These are phyloP conservation scores for Oscheius onirici DNA, from an alignment of 2,888 invertebrate species.

Conservation along the genomic window DNA sequence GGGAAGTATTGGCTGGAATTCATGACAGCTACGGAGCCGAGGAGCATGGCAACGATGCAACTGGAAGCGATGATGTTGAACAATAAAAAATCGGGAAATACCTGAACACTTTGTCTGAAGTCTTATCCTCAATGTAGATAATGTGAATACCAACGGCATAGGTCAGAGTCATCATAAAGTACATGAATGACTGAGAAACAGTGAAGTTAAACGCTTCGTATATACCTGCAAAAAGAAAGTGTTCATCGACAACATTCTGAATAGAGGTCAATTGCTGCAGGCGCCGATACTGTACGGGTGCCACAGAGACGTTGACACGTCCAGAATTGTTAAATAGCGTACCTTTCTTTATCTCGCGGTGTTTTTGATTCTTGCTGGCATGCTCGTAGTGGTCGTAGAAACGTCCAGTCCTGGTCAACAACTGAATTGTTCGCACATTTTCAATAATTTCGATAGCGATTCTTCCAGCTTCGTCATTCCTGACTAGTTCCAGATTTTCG, in stretches of 20 bases:
- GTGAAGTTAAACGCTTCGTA: conserved; percentile 61
- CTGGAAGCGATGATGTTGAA: background rate
- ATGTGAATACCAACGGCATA: conserved; percentile 57
- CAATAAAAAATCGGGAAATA: background rate
- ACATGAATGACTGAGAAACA: conserved; percentile 58
- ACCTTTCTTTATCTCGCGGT: conserved; percentile 51
- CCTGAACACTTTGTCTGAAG: conserved; percentile 48
- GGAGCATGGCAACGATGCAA: conserved; percentile 45
- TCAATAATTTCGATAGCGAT: conserved; percentile 73
- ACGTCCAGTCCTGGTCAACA: conserved; percentile 71
- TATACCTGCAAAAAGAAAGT: conserved; percentile 37
- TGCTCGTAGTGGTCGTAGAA: conserved; percentile 70
- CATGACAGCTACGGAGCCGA: conserved; percentile 55
- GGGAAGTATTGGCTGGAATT: conserved; percentile 67
- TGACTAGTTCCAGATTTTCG: conserved; percentile 51
- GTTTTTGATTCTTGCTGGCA: conserved; percentile 48
- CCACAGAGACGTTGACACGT: too few relatives aligned
- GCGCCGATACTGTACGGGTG: too few relatives aligned
- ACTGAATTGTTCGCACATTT: conserved; percentile 73
- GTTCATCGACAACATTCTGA: too few relatives aligned
- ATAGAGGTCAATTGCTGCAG: too few relatives aligned
- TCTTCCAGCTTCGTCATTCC: conserved; percentile 75
- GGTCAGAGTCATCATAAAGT: conserved; percentile 55
- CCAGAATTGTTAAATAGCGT: too few relatives aligned
- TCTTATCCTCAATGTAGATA: conserved; percentile 51